Percentiles rank a stretch among this genome's conserved stretches.
Evolutionary conservation across 2,888 invertebrate species (phyloP).

Genomic region (Trichopoda pennipes): DNA sequence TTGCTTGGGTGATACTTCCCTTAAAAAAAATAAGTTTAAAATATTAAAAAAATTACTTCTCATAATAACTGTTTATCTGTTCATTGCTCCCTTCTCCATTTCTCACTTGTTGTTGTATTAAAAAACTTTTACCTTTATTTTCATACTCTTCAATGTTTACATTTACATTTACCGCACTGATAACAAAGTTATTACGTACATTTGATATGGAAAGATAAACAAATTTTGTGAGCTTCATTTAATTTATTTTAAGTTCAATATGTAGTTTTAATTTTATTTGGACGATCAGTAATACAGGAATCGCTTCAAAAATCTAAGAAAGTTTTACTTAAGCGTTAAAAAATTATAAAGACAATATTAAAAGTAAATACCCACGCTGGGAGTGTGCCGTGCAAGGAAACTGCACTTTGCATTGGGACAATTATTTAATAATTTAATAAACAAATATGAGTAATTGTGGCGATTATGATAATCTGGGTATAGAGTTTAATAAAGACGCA

Average conservation of each 20-base stretch:
- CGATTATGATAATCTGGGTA: constrained; percentile 79
- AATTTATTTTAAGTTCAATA: constrained; percentile 28
- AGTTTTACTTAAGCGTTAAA: neutral
- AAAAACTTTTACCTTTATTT: constrained; percentile 36
- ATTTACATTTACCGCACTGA: constrained; percentile 47
- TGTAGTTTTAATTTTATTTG: constrained; percentile 37
- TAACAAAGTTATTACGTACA: constrained; percentile 30
- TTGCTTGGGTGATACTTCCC: too few relatives aligned
- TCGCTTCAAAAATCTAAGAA: constrained; percentile 26
- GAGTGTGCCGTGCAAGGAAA: neutral
- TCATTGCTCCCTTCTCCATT: constrained; percentile 2
- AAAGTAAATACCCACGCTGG: neutral
- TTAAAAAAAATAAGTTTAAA: neutral
- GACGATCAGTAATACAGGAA: constrained; percentile 35
- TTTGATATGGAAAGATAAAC: constrained; percentile 60
- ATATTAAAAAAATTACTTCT: constrained; percentile 19
- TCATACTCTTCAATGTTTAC: constrained; percentile 21
- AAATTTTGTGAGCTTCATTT: constrained; percentile 17
- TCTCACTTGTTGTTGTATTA: neutral
- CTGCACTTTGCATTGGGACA: constrained; percentile 2
- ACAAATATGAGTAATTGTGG: constrained; percentile 75
- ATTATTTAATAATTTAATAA: neutral
- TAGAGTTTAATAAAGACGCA: neutral
- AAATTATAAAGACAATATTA: neutral
- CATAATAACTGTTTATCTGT: constrained; percentile 31